phyloP scores from a whole-genome alignment of 2,888 invertebrate species.

The Tholera decimalis region DNA sequence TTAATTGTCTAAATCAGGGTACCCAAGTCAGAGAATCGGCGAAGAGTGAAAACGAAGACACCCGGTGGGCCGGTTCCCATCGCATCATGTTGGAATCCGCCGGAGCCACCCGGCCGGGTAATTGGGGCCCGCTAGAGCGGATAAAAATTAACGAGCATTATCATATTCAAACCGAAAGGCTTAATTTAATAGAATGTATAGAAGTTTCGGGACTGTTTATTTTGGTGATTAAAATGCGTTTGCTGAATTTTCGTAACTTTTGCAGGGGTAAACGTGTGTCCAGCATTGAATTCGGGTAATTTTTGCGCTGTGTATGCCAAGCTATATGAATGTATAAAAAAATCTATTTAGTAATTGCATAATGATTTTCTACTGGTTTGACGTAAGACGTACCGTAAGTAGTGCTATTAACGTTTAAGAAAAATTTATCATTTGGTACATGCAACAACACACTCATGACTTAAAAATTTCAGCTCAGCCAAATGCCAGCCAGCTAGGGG shows the following conservation, averaged over 20 bases:
- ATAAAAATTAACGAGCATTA: constrained; percentile 79
- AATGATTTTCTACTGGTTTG: too few relatives aligned
- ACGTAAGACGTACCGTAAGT: too few relatives aligned
- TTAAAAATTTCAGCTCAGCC: too few relatives aligned
- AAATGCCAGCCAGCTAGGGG: too few relatives aligned
- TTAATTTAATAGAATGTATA: constrained; percentile 66
- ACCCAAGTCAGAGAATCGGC: constrained; percentile 67
- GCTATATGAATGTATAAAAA: too few relatives aligned
- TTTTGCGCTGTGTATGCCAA: not conserved
- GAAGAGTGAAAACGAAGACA: constrained; percentile 69
- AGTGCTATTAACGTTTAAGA: too few relatives aligned
- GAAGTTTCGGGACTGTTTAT: constrained; percentile 60
- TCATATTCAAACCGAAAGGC: constrained; percentile 75
- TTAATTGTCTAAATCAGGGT: constrained; percentile 65
- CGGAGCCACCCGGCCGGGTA: constrained; percentile 72
- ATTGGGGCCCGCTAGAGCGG: constrained; percentile 79
- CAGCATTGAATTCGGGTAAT: not conserved
- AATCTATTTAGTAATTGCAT: too few relatives aligned
- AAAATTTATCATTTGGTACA: too few relatives aligned
- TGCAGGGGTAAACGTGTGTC: constrained; percentile 2
- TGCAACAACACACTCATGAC: too few relatives aligned
- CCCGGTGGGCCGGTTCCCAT: constrained; percentile 72
- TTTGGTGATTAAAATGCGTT: constrained; percentile 50
- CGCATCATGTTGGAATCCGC: constrained; percentile 65
- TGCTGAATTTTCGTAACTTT: constrained; percentile 22